Base-by-base conservation (phyloP, 2,113 vertebrate genomes). In the Myrmecobius fasciatus region DNA sequence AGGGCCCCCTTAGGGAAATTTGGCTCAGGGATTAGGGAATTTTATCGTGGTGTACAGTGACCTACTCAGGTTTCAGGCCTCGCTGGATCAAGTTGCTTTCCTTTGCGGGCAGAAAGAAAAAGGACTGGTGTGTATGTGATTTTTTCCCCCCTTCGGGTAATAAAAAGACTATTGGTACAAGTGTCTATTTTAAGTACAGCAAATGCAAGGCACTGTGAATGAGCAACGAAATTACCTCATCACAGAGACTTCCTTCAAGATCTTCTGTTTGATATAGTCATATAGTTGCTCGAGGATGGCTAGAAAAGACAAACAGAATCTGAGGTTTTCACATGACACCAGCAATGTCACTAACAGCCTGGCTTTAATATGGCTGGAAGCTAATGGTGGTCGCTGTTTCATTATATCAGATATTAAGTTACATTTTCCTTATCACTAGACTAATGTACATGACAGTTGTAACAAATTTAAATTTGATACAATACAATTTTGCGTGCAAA, bases 11-110 rank as follows among this genome's bases (percentile, higher is more conserved):
- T 97, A 98, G 99, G 99, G 99, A 99, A 99, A 99, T 99, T 99
- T 99, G 99, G 99, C 99, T 98, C 98, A 98, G 98, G 99, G 99
- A 99, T 99, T 99, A 98, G 99, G 99, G 99, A 99, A 99, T 99
- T 99, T 99, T 99, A 99, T 99, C 99, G 98, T 98, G 98, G 99
- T 99, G 98, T 99, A 99, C 99, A 99, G 99, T 99, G 99, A 99
- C 99, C 99, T 99, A 99, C 99, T 99, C 99, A 98, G 98, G 98
- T 99, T 99, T 99, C 99, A 99, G 98, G 98, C 99, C 98, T 96
- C 98, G 97, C 98, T 98, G 98, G 99, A 99, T 99, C 98, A 28
- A 97, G 98, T 99, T 99, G 99, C 99, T 98, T 98, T 98, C 99
- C 99, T 98, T 98, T 99, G 99, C 98, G 98, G 99, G 98, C 98